phyloP scores from a whole-genome alignment of 2,797 vertebrate genomes.

The Enteromius anoplus region DNA sequence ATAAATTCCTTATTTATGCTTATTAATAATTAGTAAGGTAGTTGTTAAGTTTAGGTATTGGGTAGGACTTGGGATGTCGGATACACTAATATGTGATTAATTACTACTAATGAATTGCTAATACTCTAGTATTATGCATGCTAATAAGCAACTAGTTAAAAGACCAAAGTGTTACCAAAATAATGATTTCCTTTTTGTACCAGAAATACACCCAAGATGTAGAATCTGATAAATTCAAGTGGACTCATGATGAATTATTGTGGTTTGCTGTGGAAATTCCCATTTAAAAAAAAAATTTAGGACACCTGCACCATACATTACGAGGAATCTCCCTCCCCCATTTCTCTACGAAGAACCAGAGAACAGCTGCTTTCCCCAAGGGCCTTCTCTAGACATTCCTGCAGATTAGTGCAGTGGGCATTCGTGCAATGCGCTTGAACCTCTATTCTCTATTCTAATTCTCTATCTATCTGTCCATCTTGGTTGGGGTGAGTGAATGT shows the following conservation, averaged over 20 bases:
- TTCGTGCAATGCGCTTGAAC: not conserved
- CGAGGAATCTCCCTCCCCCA: slow-evolving; percentile 41
- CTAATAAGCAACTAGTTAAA: not conserved
- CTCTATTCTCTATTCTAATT: not conserved
- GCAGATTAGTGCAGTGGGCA: slow-evolving; percentile 14
- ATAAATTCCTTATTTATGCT: too few relatives aligned
- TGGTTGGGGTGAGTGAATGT: slow-evolving; percentile 4
- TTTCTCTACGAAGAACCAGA: slow-evolving; percentile 59
- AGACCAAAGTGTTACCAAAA: not conserved
- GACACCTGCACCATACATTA: slow-evolving; percentile 69
- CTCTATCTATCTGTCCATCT: slow-evolving; percentile 7
- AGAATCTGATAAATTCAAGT: slow-evolving; percentile 47
- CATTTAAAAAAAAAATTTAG: slow-evolving; percentile 57
- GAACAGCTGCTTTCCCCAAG: slow-evolving; percentile 60
- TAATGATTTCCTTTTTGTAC: not conserved
- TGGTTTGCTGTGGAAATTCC: slow-evolving; percentile 66
- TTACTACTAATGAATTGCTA: too few relatives aligned
- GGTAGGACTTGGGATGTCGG: too few relatives aligned
- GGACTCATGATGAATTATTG: slow-evolving; percentile 49
- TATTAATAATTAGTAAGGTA: too few relatives aligned
- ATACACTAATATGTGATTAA: too few relatives aligned
- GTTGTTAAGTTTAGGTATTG: too few relatives aligned
- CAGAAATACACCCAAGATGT: slow-evolving; percentile 13
- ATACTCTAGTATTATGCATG: too few relatives aligned
- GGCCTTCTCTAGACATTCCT: slow-evolving; percentile 40